Evolutionary conservation across 2,797 vertebrate species (phyloP).

Genomic region (Pseudomugil tenellus): DNA sequence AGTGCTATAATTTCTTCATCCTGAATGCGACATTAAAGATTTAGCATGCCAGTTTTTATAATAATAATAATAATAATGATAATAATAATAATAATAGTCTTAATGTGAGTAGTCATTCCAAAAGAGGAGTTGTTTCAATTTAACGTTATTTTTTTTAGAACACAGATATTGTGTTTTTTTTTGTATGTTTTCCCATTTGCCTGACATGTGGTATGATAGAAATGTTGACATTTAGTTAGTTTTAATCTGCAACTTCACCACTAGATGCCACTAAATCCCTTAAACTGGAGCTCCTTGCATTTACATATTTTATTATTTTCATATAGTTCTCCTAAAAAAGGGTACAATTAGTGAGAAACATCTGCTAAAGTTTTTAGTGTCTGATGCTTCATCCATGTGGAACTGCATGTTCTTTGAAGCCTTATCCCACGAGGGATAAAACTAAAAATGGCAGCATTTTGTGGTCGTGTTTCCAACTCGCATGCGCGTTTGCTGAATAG

Average conservation of each 20-base stretch:
- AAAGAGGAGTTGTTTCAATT: background rate
- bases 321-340: background rate
- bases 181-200: background rate
- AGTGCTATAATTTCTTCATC: background rate
- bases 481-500: background rate
- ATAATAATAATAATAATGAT: no score
- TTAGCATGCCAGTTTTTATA: background rate
- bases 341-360: background rate
- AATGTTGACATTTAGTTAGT: background rate
- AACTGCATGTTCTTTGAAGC: background rate
- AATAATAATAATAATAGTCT: background rate
- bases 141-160: background rate
- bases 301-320: background rate
- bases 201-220: no score
- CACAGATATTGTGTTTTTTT: no score
- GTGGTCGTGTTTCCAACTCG: background rate
- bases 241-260: conserved; percentile 3
- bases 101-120: background rate
- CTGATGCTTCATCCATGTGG: no score
- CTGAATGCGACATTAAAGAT: background rate
- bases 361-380: background rate
- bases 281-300: background rate
- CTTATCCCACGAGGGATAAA: background rate
- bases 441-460: background rate
- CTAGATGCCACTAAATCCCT: background rate